phyloP scores from a whole-genome alignment of 2,888 invertebrate species.

The Dynastes grantii region DNA sequence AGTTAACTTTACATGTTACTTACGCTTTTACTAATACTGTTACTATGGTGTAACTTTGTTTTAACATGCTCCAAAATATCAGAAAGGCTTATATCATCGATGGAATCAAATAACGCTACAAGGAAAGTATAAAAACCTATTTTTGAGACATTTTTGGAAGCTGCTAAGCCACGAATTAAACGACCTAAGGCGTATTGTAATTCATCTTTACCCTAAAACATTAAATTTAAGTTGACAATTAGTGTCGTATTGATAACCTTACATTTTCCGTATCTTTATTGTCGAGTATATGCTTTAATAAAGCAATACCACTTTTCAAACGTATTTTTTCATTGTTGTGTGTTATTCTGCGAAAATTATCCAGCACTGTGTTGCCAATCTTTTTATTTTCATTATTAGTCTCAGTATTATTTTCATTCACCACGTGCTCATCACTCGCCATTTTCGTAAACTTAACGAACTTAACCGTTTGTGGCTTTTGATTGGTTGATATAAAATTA shows the following conservation, averaged over 20 bases:
- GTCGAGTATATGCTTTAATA: constrained; percentile 69
- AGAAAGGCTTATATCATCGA: constrained; percentile 71
- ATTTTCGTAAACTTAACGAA: constrained; percentile 26
- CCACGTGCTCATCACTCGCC: constrained; percentile 50
- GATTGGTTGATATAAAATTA: constrained; percentile 11
- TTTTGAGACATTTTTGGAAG: constrained; percentile 77
- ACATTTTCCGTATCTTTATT: constrained; percentile 66
- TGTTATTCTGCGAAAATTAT: constrained; percentile 70
- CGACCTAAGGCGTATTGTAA: constrained; percentile 79
- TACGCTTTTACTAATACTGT: constrained; percentile 79
- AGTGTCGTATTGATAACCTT: constrained; percentile 61
- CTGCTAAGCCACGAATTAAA: constrained; percentile 81
- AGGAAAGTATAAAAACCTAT: constrained; percentile 81
- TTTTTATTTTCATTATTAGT: constrained; percentile 57
- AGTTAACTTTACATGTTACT: constrained; percentile 63
- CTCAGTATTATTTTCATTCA: constrained; percentile 42
- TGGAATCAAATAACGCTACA: constrained; percentile 75
- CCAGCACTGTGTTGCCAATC: constrained; percentile 67
- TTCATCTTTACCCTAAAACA: constrained; percentile 76
- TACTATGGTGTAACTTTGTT: constrained; percentile 77
- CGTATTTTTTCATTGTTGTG: constrained; percentile 68
- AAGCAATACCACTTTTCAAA: constrained; percentile 67
- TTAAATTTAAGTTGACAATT: constrained; percentile 43
- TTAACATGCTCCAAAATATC: constrained; percentile 76
- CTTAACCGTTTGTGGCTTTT: not conserved